phyloP scores from a whole-genome alignment of 1,140 invertebrate species.

The Laupala kohalensis region DNA sequence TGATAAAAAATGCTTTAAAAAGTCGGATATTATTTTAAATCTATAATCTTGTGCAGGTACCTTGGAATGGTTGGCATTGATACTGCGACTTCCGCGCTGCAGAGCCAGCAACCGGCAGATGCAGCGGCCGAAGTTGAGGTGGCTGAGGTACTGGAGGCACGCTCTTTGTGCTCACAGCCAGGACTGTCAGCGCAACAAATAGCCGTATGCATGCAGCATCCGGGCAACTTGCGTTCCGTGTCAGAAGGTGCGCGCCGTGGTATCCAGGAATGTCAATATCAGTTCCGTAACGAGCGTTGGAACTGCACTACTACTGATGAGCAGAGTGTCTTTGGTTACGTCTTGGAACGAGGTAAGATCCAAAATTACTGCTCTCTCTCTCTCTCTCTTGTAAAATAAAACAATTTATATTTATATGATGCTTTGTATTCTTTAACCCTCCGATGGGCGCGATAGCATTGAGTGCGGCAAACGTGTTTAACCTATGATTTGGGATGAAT shows the following conservation, averaged over 20 bases:
- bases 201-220: constrained; percentile 35
- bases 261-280: constrained; percentile 40
- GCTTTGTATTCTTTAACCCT: too few species aligned
- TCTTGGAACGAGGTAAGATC: constrained; percentile 28
- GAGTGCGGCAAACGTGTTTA: too few species aligned
- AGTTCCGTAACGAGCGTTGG: constrained; percentile 43
- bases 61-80: constrained; percentile 34
- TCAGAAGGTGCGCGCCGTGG: constrained; percentile 37
- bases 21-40: too few species aligned
- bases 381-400: too few species aligned
- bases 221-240: constrained; percentile 34
- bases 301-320: constrained; percentile 37
- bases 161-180: constrained; percentile 24
- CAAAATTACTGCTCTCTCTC: background rate
- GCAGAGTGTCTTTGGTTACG: constrained; percentile 31
- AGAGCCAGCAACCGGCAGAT: constrained; percentile 20
- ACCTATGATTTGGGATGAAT: too few species aligned
- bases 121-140: constrained; percentile 20
- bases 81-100: constrained; percentile 22
- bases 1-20: too few species aligned
- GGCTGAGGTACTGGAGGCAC: constrained; percentile 20
- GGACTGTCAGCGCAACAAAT: constrained; percentile 33
- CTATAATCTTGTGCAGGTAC: constrained; percentile 34
- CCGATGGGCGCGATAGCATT: too few species aligned
- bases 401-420: too few species aligned